Percentiles rank a stretch among this genome's conserved stretches.
Evolutionary conservation across 2,888 invertebrate species (phyloP).

Genomic region (Leptothorax acervorum): DNA sequence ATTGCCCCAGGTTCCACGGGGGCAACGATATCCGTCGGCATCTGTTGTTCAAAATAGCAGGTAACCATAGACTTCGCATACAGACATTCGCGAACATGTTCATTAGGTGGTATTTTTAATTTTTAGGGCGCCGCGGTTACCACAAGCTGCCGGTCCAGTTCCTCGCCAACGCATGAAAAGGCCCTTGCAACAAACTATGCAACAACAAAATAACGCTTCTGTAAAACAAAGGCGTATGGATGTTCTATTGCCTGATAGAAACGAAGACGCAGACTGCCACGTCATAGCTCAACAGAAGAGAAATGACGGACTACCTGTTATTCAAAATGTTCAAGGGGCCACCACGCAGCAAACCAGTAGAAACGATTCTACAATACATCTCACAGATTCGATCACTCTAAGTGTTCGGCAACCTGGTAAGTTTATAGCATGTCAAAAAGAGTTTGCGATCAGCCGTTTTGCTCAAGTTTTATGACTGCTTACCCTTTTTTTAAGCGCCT

Average conservation of each 20-base stretch:
- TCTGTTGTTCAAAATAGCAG: constrained; percentile 74
- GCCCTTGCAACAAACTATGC: constrained; percentile 76
- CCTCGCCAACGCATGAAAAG: constrained; percentile 83
- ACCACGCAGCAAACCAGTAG: constrained; percentile 75
- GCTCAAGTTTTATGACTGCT: background rate
- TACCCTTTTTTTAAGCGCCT: constrained; percentile 31
- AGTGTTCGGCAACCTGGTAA: constrained; percentile 87
- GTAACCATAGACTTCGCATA: constrained; percentile 48
- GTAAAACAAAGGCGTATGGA: constrained; percentile 87
- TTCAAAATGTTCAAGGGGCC: constrained; percentile 91
- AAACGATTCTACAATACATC: constrained; percentile 88
- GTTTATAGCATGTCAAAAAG: constrained; percentile 39
- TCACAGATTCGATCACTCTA: constrained; percentile 91
- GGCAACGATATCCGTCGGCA: constrained; percentile 75
- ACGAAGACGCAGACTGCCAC: constrained; percentile 92
- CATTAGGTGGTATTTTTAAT: constrained; percentile 31
- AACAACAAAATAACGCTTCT: constrained; percentile 75
- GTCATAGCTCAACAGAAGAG: constrained; percentile 92
- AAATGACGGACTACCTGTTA: constrained; percentile 90
- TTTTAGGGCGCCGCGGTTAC: constrained; percentile 78
- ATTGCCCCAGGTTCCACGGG: constrained; percentile 79
- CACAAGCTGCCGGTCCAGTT: constrained; percentile 74
- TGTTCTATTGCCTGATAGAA: constrained; percentile 89
- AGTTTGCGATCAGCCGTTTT: background rate
- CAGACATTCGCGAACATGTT: background rate